A percentile compares a stretch with the other conserved stretches of the same genome.
Conservation (phyloP, 2,113 vertebrate genomes). For the Conger conger region DNA sequence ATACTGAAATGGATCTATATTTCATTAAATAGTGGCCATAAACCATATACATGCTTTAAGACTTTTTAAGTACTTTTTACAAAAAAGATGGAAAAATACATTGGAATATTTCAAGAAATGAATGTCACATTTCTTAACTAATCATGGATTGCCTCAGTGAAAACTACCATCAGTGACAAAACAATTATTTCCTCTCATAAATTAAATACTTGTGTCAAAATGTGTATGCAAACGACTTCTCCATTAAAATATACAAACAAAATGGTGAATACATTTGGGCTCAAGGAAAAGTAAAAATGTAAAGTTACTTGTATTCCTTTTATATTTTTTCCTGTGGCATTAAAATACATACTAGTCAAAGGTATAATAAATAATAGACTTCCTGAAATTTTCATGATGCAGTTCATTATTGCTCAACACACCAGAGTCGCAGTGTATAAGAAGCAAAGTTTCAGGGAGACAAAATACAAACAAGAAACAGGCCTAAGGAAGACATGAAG, state of each 20-base stretch:
- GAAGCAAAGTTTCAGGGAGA: not conserved
- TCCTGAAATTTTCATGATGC: conserved; percentile 9
- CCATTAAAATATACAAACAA: not conserved
- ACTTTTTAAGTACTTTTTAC: too few species aligned
- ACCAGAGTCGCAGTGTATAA: conserved; percentile 42
- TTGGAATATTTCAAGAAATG: not conserved
- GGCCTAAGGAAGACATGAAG: conserved; percentile 51
- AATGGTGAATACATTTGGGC: not conserved
- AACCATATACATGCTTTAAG: not conserved
- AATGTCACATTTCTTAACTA: not conserved
- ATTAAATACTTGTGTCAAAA: not conserved
- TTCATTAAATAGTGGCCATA: not conserved
- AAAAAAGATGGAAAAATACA: not conserved
- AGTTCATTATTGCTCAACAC: conserved; percentile 40
- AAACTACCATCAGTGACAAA: not conserved
- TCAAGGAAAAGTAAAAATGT: not conserved
- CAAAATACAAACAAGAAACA: conserved; percentile 21
- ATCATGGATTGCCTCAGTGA: not conserved
- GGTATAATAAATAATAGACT: not conserved
- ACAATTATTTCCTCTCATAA: not conserved
- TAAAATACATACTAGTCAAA: not conserved
- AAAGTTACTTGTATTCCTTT: not conserved
- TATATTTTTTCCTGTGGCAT: not conserved
- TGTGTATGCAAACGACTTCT: not conserved
- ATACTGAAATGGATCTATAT: not conserved